Evolutionary conservation across 2,797 vertebrate genomes (phyloP).

Genomic region (Pantherophis vulpinus): DNA sequence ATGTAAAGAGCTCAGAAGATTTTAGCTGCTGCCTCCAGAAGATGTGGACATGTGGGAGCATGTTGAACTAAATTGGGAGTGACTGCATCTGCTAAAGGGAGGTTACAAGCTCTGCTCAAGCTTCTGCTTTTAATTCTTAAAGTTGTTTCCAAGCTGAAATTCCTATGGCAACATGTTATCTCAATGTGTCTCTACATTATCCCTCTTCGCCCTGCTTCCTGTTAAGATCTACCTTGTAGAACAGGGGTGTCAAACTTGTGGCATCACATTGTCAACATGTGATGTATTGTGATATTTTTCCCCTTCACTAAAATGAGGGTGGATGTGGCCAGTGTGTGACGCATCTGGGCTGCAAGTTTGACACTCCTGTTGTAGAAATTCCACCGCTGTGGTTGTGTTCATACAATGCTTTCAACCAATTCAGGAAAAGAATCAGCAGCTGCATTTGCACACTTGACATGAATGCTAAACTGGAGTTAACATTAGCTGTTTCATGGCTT

Average conservation of each 20-base stretch:
- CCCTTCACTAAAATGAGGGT: too few relatives aligned
- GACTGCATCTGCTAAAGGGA: background rate
- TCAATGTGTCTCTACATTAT: background rate
- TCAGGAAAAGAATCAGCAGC: background rate
- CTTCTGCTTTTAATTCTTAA: background rate
- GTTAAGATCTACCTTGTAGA: background rate
- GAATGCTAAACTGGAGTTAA: background rate
- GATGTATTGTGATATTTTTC: too few relatives aligned
- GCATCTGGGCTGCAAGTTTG: too few relatives aligned
- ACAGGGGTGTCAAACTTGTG: too few relatives aligned
- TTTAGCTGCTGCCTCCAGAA: background rate
- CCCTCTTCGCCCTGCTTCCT: background rate
- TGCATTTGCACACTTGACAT: background rate
- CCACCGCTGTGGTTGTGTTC: background rate
- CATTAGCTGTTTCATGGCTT: background rate
- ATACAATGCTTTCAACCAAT: background rate
- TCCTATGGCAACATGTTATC: background rate
- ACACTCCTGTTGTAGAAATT: background rate
- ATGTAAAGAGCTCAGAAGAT: background rate
- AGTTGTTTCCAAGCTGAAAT: background rate
- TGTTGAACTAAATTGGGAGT: background rate
- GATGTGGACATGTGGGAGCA: background rate
- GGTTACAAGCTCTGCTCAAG: background rate
- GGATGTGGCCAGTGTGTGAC: too few relatives aligned
- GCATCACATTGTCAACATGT: too few relatives aligned